phyloP scores from a whole-genome alignment of 2,797 vertebrate genomes.

The Rhabdomys pumilio region DNA sequence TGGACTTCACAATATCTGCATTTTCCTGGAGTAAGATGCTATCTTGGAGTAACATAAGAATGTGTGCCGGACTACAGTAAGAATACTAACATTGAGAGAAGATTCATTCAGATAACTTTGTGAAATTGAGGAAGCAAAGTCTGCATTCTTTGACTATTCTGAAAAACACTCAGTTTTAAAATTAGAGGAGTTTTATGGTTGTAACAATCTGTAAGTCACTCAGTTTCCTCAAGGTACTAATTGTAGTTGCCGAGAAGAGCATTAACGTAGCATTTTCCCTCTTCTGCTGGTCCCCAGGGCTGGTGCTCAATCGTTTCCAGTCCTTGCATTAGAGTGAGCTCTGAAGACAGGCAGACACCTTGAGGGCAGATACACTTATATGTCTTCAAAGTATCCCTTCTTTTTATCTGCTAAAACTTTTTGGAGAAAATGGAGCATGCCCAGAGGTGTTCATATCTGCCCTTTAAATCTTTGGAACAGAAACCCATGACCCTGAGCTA shows the following conservation, averaged over 20 bases:
- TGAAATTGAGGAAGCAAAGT: neutral
- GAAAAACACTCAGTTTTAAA: neutral
- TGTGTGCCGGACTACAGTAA: neutral
- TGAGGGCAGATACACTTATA: neutral
- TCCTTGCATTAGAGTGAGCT: neutral
- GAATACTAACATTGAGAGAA: constrained; percentile 6
- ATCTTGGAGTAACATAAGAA: neutral
- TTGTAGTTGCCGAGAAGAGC: neutral
- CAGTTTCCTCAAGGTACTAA: constrained; percentile 6
- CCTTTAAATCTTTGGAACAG: neutral
- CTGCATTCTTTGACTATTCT: neutral
- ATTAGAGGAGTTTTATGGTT: neutral
- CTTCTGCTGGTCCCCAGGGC: neutral
- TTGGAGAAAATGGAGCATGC: neutral
- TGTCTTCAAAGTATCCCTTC: neutral
- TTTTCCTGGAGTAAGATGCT: neutral
- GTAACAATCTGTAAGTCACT: neutral
- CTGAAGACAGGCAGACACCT: neutral
- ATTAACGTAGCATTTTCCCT: neutral
- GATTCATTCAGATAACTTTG: neutral
- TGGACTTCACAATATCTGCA: neutral
- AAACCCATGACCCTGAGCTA: neutral
- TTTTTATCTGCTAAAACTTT: neutral
- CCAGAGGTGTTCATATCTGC: neutral
- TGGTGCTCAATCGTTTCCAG: neutral